Conservation (phyloP, 2,888 invertebrate genomes). For the Caenorhabditis panamensis region DNA sequence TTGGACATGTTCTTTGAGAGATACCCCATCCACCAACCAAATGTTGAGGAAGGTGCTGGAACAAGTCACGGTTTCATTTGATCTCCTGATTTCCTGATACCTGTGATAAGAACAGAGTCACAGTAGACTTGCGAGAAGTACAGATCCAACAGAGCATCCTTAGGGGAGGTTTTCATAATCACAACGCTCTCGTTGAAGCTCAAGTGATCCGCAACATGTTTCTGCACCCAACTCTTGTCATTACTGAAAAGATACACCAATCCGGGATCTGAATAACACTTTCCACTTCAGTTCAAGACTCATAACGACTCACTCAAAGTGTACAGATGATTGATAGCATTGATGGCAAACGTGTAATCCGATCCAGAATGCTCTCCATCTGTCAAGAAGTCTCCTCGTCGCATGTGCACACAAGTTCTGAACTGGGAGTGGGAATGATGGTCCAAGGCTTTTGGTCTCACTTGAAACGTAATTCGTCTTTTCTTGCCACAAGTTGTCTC, state of each 20-base stretch:
- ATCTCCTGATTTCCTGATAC: neutral
- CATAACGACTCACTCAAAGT: slow-evolving; percentile 16
- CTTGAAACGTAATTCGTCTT: slow-evolving; percentile 36
- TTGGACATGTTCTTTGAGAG: slow-evolving; percentile 41
- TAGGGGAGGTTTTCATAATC: slow-evolving; percentile 25
- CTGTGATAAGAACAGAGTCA: slow-evolving; percentile 54
- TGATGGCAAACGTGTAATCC: slow-evolving; percentile 21
- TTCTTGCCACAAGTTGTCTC: neutral
- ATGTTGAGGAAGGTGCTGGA: slow-evolving; percentile 54
- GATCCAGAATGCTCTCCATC: slow-evolving; percentile 41
- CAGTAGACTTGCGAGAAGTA: slow-evolving; percentile 43
- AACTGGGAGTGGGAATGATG: neutral
- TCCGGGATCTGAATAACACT: slow-evolving; percentile 22
- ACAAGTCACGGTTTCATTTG: too few relatives aligned
- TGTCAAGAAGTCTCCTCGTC: slow-evolving; percentile 48
- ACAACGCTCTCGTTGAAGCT: slow-evolving; percentile 13
- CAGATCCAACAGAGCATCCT: slow-evolving; percentile 38
- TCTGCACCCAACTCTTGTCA: slow-evolving; percentile 27
- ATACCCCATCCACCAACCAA: slow-evolving; percentile 58
- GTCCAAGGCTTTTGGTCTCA: slow-evolving; percentile 5
- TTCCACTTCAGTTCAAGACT: too few relatives aligned
- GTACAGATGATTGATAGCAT: slow-evolving; percentile 36
- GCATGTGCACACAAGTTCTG: slow-evolving; percentile 52
- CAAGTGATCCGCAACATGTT: slow-evolving; percentile 12
- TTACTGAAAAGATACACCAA: slow-evolving; percentile 36